These are phyloP conservation scores for Lontra canadensis DNA, from an alignment of 2,113 vertebrate species.

Conservation along the genomic window DNA sequence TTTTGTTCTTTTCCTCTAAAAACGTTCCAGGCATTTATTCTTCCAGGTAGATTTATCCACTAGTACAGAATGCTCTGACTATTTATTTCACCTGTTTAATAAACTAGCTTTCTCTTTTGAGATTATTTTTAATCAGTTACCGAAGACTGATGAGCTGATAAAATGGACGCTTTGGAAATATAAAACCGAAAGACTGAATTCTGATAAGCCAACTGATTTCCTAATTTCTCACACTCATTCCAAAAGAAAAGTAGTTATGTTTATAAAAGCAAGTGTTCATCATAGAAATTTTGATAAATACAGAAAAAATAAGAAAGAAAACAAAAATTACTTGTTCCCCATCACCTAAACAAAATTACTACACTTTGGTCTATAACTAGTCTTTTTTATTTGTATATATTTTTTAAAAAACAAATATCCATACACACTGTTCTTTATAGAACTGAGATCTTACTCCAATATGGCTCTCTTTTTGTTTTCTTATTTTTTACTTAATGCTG, in stretches of 20 bases:
- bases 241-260: slow-evolving; percentile 30
- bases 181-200: neutral
- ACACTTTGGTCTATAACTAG: neutral
- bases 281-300: slow-evolving; percentile 15
- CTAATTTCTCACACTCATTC: neutral
- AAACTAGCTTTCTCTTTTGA: slow-evolving; percentile 5
- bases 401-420: neutral
- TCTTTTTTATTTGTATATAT: neutral
- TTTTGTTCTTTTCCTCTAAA: slow-evolving; percentile 17
- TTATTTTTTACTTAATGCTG: neutral
- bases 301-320: neutral
- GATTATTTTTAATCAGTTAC: slow-evolving; percentile 38
- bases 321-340: neutral
- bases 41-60: neutral
- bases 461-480: neutral
- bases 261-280: slow-evolving; percentile 9
- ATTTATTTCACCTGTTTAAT: slow-evolving; percentile 25
- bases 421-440: neutral
- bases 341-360: neutral
- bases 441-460: neutral
- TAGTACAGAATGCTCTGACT: neutral
- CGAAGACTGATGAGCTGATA: neutral
- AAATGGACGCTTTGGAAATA: slow-evolving; percentile 27
- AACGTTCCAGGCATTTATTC: neutral
- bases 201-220: neutral